Conservation (phyloP, 2,797 vertebrate genomes). For the Crax fasciolata region DNA sequence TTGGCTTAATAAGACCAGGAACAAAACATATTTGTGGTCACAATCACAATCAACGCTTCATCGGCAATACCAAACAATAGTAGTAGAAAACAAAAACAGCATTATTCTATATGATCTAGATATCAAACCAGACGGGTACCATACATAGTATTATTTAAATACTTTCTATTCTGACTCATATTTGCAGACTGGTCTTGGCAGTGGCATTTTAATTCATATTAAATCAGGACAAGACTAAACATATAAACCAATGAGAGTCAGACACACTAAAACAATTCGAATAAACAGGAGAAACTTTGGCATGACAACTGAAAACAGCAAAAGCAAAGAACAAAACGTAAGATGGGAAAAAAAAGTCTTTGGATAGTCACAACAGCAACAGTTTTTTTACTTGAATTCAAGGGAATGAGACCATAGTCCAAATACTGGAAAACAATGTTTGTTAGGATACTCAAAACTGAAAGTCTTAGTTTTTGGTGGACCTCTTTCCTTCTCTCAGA, state of each 20-base stretch:
- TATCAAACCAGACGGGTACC: conserved; percentile 36
- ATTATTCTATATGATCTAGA: conserved; percentile 68
- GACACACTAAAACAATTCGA: conserved; percentile 69
- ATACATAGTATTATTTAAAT: conserved; percentile 56
- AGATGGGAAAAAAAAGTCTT: conserved; percentile 58
- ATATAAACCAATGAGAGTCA: conserved; percentile 69
- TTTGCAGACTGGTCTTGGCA: conserved; percentile 59
- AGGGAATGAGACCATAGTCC: background rate
- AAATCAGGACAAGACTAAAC: conserved; percentile 75
- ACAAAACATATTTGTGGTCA: conserved; percentile 72
- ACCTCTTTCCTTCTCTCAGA: background rate
- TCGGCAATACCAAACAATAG: conserved; percentile 48
- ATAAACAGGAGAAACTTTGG: conserved; percentile 69
- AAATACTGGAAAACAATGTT: background rate
- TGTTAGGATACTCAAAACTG: background rate
- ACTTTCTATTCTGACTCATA: conserved; percentile 62
- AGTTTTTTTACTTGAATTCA: conserved; percentile 34
- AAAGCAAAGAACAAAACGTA: conserved; percentile 61
- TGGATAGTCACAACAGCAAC: conserved; percentile 42
- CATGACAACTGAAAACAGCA: conserved; percentile 65
- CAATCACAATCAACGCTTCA: conserved; percentile 58
- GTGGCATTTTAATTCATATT: conserved; percentile 62
- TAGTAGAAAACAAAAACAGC: conserved; percentile 55
- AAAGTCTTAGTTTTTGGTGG: background rate
- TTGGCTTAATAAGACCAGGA: conserved; percentile 32